Evolutionary conservation across 1,140 invertebrate genomes (phyloP).

Genomic region (Drosophila lowei): DNA sequence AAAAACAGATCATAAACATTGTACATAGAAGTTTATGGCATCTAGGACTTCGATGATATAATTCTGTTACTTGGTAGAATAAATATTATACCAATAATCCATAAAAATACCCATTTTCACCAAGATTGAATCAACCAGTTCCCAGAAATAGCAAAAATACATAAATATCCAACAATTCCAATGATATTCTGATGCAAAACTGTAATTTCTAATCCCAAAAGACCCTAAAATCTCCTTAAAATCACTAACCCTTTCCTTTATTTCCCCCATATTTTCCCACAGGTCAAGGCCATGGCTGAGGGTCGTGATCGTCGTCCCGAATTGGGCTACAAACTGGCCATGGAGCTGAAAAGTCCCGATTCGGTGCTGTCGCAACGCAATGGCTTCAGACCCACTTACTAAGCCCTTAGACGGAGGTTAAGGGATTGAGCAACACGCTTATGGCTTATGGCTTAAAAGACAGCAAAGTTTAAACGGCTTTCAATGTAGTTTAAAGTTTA

Average conservation of each 20-base stretch:
- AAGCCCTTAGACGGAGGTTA: background rate
- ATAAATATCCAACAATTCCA: too few relatives aligned
- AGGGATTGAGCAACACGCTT: slow-evolving; percentile 38
- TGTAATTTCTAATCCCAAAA: too few relatives aligned
- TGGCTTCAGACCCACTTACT: slow-evolving; percentile 66
- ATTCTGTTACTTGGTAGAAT: too few relatives aligned
- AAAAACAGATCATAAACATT: too few relatives aligned
- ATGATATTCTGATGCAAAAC: too few relatives aligned
- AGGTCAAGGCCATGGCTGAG: slow-evolving; percentile 93
- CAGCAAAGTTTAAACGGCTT: slow-evolving; percentile 39
- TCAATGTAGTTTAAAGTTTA: slow-evolving; percentile 44
- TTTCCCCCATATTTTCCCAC: slow-evolving; percentile 1
- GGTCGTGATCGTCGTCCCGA: slow-evolving; percentile 93
- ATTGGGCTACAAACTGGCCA: slow-evolving; percentile 92
- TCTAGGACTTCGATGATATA: too few relatives aligned
- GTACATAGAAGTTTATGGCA: too few relatives aligned
- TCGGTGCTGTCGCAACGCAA: slow-evolving; percentile 81
- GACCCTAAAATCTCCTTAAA: too few relatives aligned
- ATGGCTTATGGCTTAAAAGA: slow-evolving; percentile 20
- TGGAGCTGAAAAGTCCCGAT: slow-evolving; percentile 89
- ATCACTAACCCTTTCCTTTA: background rate
- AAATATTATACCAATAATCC: too few relatives aligned
- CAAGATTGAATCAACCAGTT: too few relatives aligned
- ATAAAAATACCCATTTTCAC: too few relatives aligned
- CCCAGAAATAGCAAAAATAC: too few relatives aligned